Base-by-base conservation (phyloP, 2,797 vertebrate genomes). In the Megalops cyprinoides region DNA sequence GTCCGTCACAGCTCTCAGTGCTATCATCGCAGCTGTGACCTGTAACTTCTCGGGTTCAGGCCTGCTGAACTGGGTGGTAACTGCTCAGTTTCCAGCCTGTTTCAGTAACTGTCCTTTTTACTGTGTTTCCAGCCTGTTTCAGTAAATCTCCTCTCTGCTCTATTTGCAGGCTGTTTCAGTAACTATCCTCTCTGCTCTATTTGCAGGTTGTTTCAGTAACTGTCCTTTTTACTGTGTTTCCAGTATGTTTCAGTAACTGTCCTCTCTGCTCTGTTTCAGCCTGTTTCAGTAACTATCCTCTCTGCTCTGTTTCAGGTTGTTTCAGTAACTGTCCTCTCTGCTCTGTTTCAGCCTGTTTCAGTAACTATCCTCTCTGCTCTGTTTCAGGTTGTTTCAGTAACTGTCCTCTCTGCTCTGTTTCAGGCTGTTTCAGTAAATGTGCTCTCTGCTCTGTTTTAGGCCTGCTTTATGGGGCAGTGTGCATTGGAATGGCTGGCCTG, bases 401-500 rank as follows among this genome's bases (percentile, higher is more conserved):
- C 49, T 48, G n/a, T 51, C 23, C 49, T 37, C 20, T 76, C 18
- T 76, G 6, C 20, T 31, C 2, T 51, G 28, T 74, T 74, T 74
- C 1, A 4, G 5, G 74, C 48, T 1, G 42, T 34, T 4, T 49
- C 10, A 60, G 58, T 2, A 51, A 56, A 31, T 5, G 51, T 60
- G 49, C 44, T 53, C 81, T 55, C 37, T 79, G 15, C 10, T 73
- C 20, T 46, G 28, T 76, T 67, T 4, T 87, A 99, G 98, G 94
- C 89, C 62, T 98, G 23, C 80, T 95, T 23, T 99, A 93, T 80
- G 98, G 98, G 0, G 85, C 82, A 58, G 74, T 96, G n/a, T 98
- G 97, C 85, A 97, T 99, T 4, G 96, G 89, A 39, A 97, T 99
- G 97, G 95, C 97, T 79, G 97, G 91, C 0, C 0, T 99, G 83